A percentile compares a stretch with the other conserved stretches of the same genome.
Evolutionary conservation across 2,888 invertebrate species (phyloP).

Genomic region (Eupithecia exiguata): DNA sequence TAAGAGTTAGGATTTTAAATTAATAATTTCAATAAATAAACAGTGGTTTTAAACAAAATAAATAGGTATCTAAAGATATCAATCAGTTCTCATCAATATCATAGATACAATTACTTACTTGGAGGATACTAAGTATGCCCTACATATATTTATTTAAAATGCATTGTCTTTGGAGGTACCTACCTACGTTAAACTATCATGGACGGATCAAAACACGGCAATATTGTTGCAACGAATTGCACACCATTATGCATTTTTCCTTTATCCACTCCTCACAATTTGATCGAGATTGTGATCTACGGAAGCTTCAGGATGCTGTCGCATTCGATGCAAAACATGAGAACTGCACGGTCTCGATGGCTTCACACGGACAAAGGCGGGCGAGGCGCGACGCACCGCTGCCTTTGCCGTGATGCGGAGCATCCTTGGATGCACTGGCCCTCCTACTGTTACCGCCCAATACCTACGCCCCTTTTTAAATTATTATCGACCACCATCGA

Average conservation of each 20-base stretch:
- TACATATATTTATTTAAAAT: too few relatives aligned
- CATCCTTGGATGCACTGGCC: conserved; percentile 48
- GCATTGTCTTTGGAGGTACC: background rate
- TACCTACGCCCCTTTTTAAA: conserved; percentile 38
- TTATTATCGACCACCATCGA: background rate
- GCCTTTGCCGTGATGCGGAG: conserved; percentile 58
- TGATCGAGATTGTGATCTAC: conserved; percentile 41
- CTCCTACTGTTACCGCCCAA: conserved; percentile 50
- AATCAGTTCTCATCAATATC: too few relatives aligned
- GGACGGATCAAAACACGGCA: background rate
- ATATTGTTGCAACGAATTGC: background rate
- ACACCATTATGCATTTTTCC: conserved; percentile 13
- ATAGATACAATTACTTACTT: too few relatives aligned
- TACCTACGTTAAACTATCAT: background rate
- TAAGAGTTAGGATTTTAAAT: too few relatives aligned
- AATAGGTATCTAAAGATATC: too few relatives aligned
- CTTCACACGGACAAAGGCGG: conserved; percentile 78
- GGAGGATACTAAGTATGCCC: too few relatives aligned
- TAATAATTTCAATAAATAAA: too few relatives aligned
- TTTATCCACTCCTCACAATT: conserved; percentile 33
- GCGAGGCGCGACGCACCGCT: conserved; percentile 74
- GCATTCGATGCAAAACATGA: conserved; percentile 72
- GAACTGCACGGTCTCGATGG: conserved; percentile 75
- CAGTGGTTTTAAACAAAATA: too few relatives aligned
- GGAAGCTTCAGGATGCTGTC: conserved; percentile 43